Base-by-base conservation (phyloP, 2,888 invertebrate genomes). In the Erpobdella octoculata region DNA sequence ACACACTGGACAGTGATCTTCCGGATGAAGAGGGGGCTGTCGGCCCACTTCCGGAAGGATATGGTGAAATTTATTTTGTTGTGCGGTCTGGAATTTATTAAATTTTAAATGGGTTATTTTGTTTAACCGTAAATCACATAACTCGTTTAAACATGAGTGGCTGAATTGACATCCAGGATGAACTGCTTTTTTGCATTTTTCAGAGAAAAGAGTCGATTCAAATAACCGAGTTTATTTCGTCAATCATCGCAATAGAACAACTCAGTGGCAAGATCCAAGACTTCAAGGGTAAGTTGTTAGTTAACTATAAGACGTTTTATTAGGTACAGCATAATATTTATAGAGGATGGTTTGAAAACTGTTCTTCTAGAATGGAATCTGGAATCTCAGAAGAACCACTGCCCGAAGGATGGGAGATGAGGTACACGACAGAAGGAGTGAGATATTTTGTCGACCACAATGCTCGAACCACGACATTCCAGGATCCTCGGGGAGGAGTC, bases 231-330 rank as follows among this genome's bases (percentile, higher is more conserved):
- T 82, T 28, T 98, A 99, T 86, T 98, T 92, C 86, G 97, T 99
- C 58, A 98, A 98, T 86, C 98, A 98, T 84, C 93, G 93, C 83
- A 98, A 97, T 85, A 89, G 95, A 77, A 97, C 96, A 61, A 98
- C 97, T 1, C 97, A 98, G 83, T 99, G 98, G 98, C 97, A 98
- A 84, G 98, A 99, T 86, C 98, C 98, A 0, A 86, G 98, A 78
- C 97, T 97, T 0, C 97, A 97, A 86, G 97, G 95, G 83, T 82
- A 77, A 74, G 80, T 76, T 5, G n/a, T 28, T 62, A 28, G n/a
- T 33, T 9, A 28, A 5, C n/a, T 33, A 8, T 12, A 31, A 12
- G 18, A 41, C 18, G 12, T 41, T 41, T 41, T 18, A 12, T 18
- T 41, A 12, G 12, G 12, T 18, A 12, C 15, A 1, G 18, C 18